Percentiles rank a stretch among this genome's conserved stretches.
Conservation (phyloP, 2,113 vertebrate species). For the Caretta caretta region DNA sequence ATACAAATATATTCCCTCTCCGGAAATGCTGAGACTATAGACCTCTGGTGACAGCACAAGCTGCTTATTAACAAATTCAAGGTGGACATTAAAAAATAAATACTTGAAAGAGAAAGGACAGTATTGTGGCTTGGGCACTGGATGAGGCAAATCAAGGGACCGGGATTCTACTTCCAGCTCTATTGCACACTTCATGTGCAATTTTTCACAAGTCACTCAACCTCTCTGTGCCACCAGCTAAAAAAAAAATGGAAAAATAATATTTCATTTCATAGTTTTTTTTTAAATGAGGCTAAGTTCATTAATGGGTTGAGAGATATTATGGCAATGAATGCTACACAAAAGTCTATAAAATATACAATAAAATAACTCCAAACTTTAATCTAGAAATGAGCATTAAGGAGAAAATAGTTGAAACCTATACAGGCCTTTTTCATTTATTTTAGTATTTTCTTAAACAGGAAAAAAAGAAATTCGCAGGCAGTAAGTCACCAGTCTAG, state of each 20-base stretch:
- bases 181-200: background rate
- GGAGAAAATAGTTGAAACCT: background rate
- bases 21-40: background rate
- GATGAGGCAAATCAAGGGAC: rapidly evolving
- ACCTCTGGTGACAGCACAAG: background rate
- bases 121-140: background rate
- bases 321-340: background rate
- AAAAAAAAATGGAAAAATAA: background rate
- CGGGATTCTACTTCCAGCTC: background rate
- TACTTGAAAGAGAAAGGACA: background rate
- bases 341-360: background rate
- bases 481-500: background rate
- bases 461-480: background rate
- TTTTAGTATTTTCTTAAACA: background rate
- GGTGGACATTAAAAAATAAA: background rate
- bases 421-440: background rate
- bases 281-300: background rate
- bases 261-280: background rate
- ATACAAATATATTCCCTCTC: background rate
- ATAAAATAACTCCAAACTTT: background rate
- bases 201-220: background rate
- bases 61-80: background rate
- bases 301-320: background rate
- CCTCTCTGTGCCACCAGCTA: background rate
- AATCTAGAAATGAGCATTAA: background rate